Evolutionary conservation across 2,113 vertebrate genomes (phyloP).

Genomic region (Microtus ochrogaster): DNA sequence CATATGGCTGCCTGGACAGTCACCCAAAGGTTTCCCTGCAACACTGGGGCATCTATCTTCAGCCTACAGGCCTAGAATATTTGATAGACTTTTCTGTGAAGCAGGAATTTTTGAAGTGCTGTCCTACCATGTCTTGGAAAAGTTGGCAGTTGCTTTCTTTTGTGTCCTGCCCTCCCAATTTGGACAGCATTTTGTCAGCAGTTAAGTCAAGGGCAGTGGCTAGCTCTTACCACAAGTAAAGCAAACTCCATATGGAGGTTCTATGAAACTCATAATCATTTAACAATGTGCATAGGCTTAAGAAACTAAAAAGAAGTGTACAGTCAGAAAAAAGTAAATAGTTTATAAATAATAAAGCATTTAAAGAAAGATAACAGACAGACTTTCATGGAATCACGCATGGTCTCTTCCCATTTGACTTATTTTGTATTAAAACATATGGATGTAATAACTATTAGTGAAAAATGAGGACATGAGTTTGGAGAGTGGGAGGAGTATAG

Average conservation of each 20-base stretch:
- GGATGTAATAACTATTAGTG: neutral
- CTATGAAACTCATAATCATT: neutral
- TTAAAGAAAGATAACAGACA: neutral
- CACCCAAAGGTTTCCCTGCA: neutral
- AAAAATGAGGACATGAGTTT: no score
- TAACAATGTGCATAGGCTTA: no score
- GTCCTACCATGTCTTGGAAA: neutral
- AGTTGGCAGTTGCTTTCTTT: neutral
- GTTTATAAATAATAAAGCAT: no score
- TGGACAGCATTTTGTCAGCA: neutral
- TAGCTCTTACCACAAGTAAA: neutral
- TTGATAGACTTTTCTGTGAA: neutral
- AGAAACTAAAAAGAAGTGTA: no score
- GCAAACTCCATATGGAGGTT: neutral
- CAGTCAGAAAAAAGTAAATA: no score
- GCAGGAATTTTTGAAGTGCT: no score
- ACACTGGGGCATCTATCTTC: neutral
- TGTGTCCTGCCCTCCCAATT: neutral
- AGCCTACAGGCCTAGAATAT: neutral
- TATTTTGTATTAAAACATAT: neutral
- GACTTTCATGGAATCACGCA: neutral
- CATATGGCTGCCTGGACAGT: neutral
- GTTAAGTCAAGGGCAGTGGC: neutral
- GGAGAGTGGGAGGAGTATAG: neutral
- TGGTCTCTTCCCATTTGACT: neutral